These are phyloP conservation scores for Drosophila truncata DNA, from an alignment of 1,140 invertebrate species.

Conservation along the genomic window DNA sequence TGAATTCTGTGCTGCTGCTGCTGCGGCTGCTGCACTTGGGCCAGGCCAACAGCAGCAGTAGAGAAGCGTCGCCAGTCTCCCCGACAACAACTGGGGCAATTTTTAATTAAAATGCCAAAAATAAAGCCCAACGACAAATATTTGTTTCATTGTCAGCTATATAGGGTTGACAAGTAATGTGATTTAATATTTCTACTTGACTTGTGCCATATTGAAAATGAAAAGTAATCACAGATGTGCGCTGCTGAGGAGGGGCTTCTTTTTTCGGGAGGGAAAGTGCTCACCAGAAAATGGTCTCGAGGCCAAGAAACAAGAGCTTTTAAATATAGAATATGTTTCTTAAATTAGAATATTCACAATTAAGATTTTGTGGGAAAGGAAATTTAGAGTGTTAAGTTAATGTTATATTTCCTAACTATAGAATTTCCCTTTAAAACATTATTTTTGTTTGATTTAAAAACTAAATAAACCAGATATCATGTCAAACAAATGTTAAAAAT, in stretches of 20 bases:
- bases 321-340: constrained; percentile 17
- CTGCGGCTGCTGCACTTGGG: constrained; percentile 19
- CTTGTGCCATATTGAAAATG: constrained; percentile 42
- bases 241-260: background rate
- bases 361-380: constrained; percentile 2
- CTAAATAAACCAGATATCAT: no score
- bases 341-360: constrained; percentile 6
- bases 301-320: constrained; percentile 39
- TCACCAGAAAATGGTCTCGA: constrained; percentile 28
- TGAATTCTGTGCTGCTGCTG: constrained; percentile 22
- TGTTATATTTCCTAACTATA: no score
- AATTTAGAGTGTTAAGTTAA: background rate
- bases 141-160: constrained; percentile 56
- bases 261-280: background rate
- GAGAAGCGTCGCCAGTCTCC: constrained; percentile 35
- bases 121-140: constrained; percentile 47
- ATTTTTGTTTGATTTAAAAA: no score
- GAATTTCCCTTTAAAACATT: background rate
- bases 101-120: constrained; percentile 69
- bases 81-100: constrained; percentile 59
- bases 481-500: no score
- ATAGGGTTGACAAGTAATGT: constrained; percentile 53
- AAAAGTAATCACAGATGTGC: constrained; percentile 37
- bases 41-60: constrained; percentile 31
- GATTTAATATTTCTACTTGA: constrained; percentile 46